Percentiles rank a stretch among this genome's conserved stretches.
Conservation (phyloP, 2,888 invertebrate genomes). For the Electrophaes corylata region DNA sequence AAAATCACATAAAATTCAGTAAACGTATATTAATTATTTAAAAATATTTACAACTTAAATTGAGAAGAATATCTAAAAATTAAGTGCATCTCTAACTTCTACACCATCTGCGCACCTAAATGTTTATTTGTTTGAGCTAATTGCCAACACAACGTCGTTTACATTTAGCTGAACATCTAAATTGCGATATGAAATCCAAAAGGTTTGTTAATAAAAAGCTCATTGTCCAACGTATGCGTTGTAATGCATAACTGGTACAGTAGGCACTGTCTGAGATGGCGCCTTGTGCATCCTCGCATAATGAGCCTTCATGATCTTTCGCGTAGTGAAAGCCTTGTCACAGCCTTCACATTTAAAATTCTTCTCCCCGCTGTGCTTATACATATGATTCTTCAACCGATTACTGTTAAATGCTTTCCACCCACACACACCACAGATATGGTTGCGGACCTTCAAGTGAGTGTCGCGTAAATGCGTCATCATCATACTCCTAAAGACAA, state of each 20-base stretch:
- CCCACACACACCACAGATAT: conserved; percentile 71
- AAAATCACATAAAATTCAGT: neutral
- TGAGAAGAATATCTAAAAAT: neutral
- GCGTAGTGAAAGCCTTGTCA: conserved; percentile 74
- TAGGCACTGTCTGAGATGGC: conserved; percentile 41
- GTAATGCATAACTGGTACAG: conserved; percentile 16
- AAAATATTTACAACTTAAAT: neutral
- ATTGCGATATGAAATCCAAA: neutral
- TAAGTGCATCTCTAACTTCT: neutral
- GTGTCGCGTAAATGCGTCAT: conserved; percentile 73
- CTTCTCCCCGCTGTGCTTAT: conserved; percentile 77
- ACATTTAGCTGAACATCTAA: neutral
- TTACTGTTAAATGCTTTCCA: conserved; percentile 76
- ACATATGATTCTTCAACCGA: conserved; percentile 80
- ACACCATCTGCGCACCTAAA: neutral
- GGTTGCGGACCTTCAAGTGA: conserved; percentile 71
- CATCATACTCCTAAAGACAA: conserved; percentile 77
- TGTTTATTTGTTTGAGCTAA: too few relatives aligned
- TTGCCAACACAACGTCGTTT: neutral
- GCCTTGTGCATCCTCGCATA: conserved; percentile 69
- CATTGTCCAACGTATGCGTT: conserved; percentile 54
- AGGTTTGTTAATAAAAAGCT: neutral
- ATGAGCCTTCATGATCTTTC: conserved; percentile 76
- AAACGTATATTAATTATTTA: neutral
- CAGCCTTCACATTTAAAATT: conserved; percentile 75